Base-by-base conservation (phyloP, 2,797 vertebrate species). In the Gymnothorax javanicus region DNA sequence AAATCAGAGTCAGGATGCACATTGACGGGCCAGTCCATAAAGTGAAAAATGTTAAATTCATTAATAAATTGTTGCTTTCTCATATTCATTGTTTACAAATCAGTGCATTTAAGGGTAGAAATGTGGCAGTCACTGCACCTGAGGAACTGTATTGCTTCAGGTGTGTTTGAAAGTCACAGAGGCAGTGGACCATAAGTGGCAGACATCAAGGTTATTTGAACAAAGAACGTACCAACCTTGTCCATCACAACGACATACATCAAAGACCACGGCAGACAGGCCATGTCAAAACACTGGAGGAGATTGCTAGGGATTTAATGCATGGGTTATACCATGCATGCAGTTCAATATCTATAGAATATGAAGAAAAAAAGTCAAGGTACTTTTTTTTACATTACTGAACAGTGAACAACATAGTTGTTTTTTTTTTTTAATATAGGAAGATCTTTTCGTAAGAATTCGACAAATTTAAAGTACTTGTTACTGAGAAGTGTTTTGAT, bases 281-380 rank as follows among this genome's bases (percentile, higher is more conserved):
- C 84, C 54, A 57, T 85, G 87, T 87, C 87, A 87, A 87, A 87
- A 85, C 84, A 87, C 75, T 86, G 17, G 13, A 2, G 25, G 54
- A 77, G 87, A 50, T 77, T 57, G 57, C 20, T 43, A 75, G 15
- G 58, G 77, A 52, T 25, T 67, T 84, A 54, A 84, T 81, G 23
- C 43, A 67, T 54, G 83, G 71, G 43, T 20, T 62, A 11, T 81
- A 67, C 20, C 64, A 67, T 81, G 54, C 54, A 52, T 23, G 11
- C 83, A 62, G 17, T 54, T 82, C 43, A 7, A 57, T 75, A 58
- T 52, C n/a, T 56, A 1, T 64, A 62, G 20, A 54, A 56, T 43
- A 43, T 43, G 33, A 43, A 43, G 33, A 2, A 43, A 43, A 43
- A 43, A 43, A 43, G 33, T 43, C 33, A 43, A 43, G 52, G 23